Base-by-base conservation (phyloP, 2,888 invertebrate species). In the Parnassius glacialis region DNA sequence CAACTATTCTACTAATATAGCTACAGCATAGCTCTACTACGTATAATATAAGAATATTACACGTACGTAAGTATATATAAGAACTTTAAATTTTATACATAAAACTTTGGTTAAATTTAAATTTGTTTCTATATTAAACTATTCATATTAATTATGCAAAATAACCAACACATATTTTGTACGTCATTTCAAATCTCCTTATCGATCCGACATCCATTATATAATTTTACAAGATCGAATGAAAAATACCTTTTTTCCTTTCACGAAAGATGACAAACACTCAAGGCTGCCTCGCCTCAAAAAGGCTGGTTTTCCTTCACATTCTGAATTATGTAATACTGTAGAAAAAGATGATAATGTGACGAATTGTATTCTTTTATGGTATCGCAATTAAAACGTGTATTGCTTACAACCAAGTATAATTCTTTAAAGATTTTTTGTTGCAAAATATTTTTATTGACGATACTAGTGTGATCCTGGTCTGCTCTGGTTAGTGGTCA, bases 211-310 rank as follows among this genome's bases (percentile, higher is more conserved):
- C 44, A 45, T 59, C 59, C 62, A 47, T 59, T 58, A 59, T 54
- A 59, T 54, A 59, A 62, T 62, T 59, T n/a, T n/a, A 59, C 53
- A 53, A 48, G 53, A 41, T 52, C 52, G 44, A 41, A 45, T 56
- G 56, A 52, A 61, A 50, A 41, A 47, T 12, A 58, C 56, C 57
- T 47, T 62, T 62, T n/a, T 58, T 42, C 51, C 51, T 45, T 45
- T 10, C 48, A 47, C 12, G 13, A n/a, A 34, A 34, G 48, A 52
- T 52, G 47, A 25, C 13, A 20, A 7, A 50, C 62, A 16, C 50
- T 16, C 34, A 41, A 12, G 41, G 48, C 56, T 52, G 45, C 41
- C 42, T 57, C 48, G 45, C 58, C 48, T 50, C 54, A 58, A 62
- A 56, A 56, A 56, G 44, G 52, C 56, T 56, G 44, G 61, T 52